phyloP scores from a whole-genome alignment of 2,113 vertebrate species.

The Micromys minutus region DNA sequence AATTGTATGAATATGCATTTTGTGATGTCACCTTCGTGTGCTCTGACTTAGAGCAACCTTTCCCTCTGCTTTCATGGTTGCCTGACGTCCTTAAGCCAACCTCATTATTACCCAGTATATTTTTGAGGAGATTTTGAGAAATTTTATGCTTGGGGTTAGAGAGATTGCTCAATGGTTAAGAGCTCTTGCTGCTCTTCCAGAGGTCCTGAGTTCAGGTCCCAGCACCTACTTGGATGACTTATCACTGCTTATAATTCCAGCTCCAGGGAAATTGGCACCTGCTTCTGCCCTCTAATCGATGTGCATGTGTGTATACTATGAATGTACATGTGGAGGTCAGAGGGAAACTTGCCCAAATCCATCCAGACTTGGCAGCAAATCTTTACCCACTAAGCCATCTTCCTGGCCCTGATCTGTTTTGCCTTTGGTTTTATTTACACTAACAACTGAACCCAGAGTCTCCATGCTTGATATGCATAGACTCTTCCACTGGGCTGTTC shows the following conservation, averaged over 20 bases:
- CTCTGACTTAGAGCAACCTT: neutral
- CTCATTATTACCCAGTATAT: neutral
- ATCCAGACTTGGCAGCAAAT: neutral
- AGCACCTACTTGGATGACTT: neutral
- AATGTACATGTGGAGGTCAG: neutral
- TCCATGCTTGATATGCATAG: neutral
- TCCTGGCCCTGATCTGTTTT: neutral
- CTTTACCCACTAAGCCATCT: neutral
- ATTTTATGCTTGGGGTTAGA: neutral
- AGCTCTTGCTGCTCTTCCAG: neutral
- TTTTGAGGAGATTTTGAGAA: slow-evolving; percentile 1
- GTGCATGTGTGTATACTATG: neutral
- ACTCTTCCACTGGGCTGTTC: neutral
- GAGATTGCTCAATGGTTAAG: neutral
- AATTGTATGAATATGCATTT: neutral
- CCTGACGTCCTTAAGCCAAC: neutral
- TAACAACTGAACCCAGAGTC: neutral
- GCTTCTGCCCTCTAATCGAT: too few relatives aligned
- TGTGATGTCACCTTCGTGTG: slow-evolving; percentile 4
- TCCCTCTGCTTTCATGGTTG: slow-evolving; percentile 9
- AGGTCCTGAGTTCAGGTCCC: neutral
- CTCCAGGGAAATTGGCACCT: too few relatives aligned
- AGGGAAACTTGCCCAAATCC: neutral
- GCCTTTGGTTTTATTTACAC: neutral
- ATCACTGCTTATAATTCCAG: neutral